Evolutionary conservation across 2,888 invertebrate genomes (phyloP).

Genomic region (Papilio elwesi): DNA sequence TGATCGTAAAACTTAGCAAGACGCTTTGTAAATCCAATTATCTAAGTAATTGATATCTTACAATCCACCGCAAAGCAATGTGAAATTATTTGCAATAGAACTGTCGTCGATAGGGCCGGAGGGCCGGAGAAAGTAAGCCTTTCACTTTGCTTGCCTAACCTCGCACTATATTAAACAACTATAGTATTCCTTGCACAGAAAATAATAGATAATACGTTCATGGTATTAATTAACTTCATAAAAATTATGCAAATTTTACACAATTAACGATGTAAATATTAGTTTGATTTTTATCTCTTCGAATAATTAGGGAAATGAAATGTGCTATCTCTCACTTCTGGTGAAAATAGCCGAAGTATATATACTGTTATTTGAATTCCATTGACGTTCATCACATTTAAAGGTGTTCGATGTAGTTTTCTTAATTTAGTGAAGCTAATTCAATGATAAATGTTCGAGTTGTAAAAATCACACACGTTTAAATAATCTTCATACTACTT

Average conservation of each 20-base stretch:
- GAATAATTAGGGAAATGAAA: neutral
- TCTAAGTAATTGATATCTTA: conserved; percentile 69
- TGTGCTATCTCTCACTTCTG: neutral
- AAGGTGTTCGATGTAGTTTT: neutral
- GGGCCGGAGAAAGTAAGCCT: conserved; percentile 82
- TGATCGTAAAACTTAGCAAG: conserved; percentile 33
- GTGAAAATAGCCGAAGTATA: neutral
- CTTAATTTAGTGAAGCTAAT: neutral
- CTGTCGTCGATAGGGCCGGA: conserved; percentile 72
- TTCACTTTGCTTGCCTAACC: conserved; percentile 71
- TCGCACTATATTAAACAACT: conserved; percentile 72
- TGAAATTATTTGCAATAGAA: conserved; percentile 76
- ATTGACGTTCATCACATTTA: neutral
- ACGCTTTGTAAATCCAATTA: conserved; percentile 62
- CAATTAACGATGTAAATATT: conserved; percentile 2
- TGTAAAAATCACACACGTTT: too few species aligned
- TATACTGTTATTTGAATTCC: neutral
- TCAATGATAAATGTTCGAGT: too few species aligned
- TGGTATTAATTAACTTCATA: neutral
- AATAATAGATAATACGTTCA: conserved; percentile 2
- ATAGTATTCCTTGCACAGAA: conserved; percentile 55
- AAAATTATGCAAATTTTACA: conserved; percentile 7
- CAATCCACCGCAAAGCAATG: conserved; percentile 66
- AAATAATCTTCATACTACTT: too few species aligned
- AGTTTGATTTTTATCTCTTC: neutral